Conservation (phyloP, 2,888 invertebrate species). For the Agriopis leucophaearia region DNA sequence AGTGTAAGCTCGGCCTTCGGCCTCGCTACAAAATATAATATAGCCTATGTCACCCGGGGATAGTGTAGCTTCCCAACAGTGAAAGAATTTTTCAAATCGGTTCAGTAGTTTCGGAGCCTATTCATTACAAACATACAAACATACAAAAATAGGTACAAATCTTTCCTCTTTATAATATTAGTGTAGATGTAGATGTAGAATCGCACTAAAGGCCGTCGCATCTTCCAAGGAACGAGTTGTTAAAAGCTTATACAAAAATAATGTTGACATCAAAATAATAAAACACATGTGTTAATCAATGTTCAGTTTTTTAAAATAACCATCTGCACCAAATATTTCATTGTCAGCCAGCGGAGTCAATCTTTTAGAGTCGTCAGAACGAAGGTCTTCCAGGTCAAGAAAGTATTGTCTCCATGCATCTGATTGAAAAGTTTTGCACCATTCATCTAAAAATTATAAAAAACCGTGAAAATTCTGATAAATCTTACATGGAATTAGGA, state of each 20-base stretch:
- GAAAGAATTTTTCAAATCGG: too few relatives aligned
- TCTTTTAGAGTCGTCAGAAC: slow-evolving; percentile 54
- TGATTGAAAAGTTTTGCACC: slow-evolving; percentile 36
- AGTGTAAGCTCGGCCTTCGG: too few relatives aligned
- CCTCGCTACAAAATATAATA: too few relatives aligned
- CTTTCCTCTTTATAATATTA: too few relatives aligned
- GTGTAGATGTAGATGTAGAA: too few relatives aligned
- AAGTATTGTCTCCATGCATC: slow-evolving; percentile 32
- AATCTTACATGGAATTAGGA: not conserved
- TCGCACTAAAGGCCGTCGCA: not conserved
- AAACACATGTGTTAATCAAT: slow-evolving; percentile 20
- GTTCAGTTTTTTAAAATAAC: slow-evolving; percentile 31
- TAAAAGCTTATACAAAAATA: too few relatives aligned
- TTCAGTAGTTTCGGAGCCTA: too few relatives aligned
- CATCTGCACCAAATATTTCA: slow-evolving; percentile 26
- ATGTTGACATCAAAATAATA: too few relatives aligned
- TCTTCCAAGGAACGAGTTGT: not conserved
- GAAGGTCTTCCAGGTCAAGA: slow-evolving; percentile 48
- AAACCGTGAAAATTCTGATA: not conserved
- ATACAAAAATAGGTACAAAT: too few relatives aligned
- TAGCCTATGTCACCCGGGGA: too few relatives aligned
- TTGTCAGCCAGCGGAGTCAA: slow-evolving; percentile 16
- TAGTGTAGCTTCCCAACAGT: too few relatives aligned
- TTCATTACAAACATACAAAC: too few relatives aligned
- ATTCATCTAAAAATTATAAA: slow-evolving; percentile 39